A percentile compares a stretch with the other conserved stretches of the same genome.
phyloP scores from a whole-genome alignment of 2,797 vertebrate genomes.

The Eutrigla gurnardus region DNA sequence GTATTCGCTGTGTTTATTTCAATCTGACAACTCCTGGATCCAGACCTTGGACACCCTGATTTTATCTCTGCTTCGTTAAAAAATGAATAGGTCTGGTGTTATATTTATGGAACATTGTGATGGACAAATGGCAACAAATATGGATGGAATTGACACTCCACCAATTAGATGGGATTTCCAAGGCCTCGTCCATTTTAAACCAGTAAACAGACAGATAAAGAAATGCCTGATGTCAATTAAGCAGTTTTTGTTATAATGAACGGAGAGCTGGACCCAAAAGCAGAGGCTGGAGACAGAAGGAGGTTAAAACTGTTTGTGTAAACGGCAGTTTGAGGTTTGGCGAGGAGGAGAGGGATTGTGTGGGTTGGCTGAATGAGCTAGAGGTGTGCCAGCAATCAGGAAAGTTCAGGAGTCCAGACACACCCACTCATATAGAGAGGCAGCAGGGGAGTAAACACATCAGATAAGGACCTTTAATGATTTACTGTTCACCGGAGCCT shows the following conservation, averaged over 20 bases:
- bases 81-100: not conserved
- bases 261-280: too few species aligned
- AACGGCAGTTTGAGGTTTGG: too few species aligned
- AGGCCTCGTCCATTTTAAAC: not conserved
- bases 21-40: not conserved
- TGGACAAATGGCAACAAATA: not conserved
- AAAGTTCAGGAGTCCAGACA: too few species aligned
- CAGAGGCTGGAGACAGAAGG: too few species aligned
- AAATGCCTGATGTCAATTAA: not conserved
- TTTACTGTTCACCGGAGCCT: not conserved
- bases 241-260: not conserved
- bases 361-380: too few species aligned
- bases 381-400: too few species aligned
- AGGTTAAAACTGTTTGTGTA: too few species aligned
- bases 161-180: not conserved
- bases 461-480: not conserved
- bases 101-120: not conserved
- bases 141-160: not conserved
- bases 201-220: not conserved
- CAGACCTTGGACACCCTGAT: too few species aligned
- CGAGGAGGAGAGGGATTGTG: too few species aligned
- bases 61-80: not conserved
- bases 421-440: too few species aligned
- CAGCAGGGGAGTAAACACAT: too few species aligned
- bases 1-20: not conserved